Base-by-base conservation (phyloP, 2,113 vertebrate genomes). In the Xerus inauris region DNA sequence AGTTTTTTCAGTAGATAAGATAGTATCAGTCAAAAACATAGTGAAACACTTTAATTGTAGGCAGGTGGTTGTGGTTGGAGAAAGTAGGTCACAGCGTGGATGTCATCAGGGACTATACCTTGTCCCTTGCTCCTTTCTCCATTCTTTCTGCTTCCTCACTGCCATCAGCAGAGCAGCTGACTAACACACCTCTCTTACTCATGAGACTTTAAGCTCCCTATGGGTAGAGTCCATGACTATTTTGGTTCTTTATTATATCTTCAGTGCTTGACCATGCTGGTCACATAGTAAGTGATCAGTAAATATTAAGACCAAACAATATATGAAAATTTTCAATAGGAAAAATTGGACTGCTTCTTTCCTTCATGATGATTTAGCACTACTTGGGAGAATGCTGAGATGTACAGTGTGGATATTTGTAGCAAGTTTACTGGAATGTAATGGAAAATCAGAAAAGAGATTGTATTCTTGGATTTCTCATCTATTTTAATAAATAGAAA, bases 401-500 rank as follows among this genome's bases (percentile, higher is more conserved):
- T 40, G 10, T 57, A 30, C 13, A 54, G 7, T 51, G 45, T 73
- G 26, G 64, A 40, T 57, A 20, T 57, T n/a, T 94, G 75, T 82
- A 64, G 30, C 3, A 87, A 76, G 45, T 75, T 95, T 86, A 83
- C 30, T 87, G 9, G 96, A 87, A 71, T 86, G 14, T 86, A 65
- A 87, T 71, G 62, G 35, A 91, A 69, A 93, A 86, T 93, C 42
- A 75, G 64, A 82, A 20, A 28, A 82, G 19, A 95, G 40, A 35
- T 76, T 62, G 35, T 85, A 32, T 72, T 76, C 45, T 92, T 91
- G 62, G 8, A 19, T 83, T 94, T 94, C 51, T 32, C 5, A 73
- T 67, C 2, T 54, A 67, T 62, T 93, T 96, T 69, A 95, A 71
- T 91, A 91, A 75, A 47, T 59, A 88, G 13, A 95, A 91, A 94